Evolutionary conservation across 2,797 vertebrate genomes (phyloP), one percentile per base, ranked within the genome.

Genomic region (Gadopsis marmoratus): DNA sequence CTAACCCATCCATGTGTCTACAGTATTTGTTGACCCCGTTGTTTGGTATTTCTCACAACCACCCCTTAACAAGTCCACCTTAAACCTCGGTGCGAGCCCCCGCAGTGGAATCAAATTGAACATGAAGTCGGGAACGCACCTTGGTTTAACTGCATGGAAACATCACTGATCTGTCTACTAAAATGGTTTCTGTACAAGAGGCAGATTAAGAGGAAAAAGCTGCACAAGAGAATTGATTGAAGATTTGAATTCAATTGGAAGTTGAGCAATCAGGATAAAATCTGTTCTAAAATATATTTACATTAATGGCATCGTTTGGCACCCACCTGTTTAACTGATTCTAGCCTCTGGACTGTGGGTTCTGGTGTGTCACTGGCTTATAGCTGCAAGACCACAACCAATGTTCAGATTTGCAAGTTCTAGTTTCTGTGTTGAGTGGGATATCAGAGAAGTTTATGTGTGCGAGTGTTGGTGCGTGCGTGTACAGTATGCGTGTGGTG

Each of bases 1-100:
- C 92, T 94, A 94, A 94, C 92, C 86, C 92, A 92, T 90, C 83
- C 93, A 94, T 92, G n/a, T 89, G 93, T 93, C 91, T 91, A 86
- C 58, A 82, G 82, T 91, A 87, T 71, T 88, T 92, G 92, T 93
- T 82, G 89, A 93, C 71, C 78, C 64, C 89, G 88, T 91, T 88
- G 86, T 93, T 90, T 90, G 85, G 66, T 88, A 89, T 89, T 84
- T 90, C 70, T 88, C 91, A 89, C 88, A 77, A 86, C 79, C 91
- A 89, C 90, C 83, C 82, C n/a, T 87, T 90, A 92, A 92, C 89
- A 86, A 92, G 62, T 87, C 89, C 81, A 91, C 89, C 84, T 94
- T 93, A 93, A 93, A 90, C 88, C 86, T 63, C 33, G 89, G 92
- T 92, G 90, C 23, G 73, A 81, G 70, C 77, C 75, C 87, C 65